These are phyloP conservation scores for Cynopterus sphinx DNA, from an alignment of 2,797 vertebrate genomes.

Conservation along the genomic window DNA sequence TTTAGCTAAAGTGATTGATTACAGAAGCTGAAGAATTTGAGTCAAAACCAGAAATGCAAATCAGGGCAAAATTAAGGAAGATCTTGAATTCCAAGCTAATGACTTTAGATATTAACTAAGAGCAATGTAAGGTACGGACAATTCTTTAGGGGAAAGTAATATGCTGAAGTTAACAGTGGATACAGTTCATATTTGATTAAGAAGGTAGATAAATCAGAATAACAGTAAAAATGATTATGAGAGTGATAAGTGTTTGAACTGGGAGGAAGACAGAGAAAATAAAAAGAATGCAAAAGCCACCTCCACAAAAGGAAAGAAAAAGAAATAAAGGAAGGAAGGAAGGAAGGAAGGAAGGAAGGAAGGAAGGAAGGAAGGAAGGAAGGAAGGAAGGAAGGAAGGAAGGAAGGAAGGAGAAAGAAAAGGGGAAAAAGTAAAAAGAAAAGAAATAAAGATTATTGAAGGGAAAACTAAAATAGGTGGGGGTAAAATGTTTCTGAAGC, in stretches of 20 bases:
- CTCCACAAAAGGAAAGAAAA: background rate
- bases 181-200: background rate
- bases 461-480: background rate
- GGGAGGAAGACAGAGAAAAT: background rate
- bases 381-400: too few relatives aligned
- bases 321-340: too few relatives aligned
- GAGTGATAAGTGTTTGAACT: background rate
- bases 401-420: too few relatives aligned
- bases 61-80: background rate
- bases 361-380: too few relatives aligned
- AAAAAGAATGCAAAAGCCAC: background rate
- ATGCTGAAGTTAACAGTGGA: background rate
- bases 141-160: background rate
- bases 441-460: background rate
- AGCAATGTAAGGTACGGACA: background rate
- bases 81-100: background rate
- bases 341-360: too few relatives aligned
- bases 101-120: background rate
- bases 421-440: too few relatives aligned
- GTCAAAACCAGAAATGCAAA: slow-evolving; percentile 19
- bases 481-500: background rate
- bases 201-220: background rate
- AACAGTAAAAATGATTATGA: background rate
- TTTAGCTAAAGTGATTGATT: background rate
- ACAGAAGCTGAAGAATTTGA: background rate